Evolutionary conservation across 2,113 vertebrate species (phyloP), one percentile per base, ranked within the genome.

Genomic region (Colaptes auratus): DNA sequence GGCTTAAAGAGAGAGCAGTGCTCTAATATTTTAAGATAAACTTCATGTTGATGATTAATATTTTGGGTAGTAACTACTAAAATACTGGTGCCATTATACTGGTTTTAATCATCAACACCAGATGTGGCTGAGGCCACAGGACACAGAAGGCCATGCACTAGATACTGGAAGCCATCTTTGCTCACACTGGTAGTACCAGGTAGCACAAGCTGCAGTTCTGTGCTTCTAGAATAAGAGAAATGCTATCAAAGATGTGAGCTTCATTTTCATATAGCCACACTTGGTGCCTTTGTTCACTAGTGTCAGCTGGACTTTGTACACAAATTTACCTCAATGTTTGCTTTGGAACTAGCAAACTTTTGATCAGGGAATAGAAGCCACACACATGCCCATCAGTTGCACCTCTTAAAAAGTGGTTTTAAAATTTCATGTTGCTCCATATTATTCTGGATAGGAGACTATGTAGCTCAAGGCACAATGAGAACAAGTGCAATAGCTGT

Each of bases 61-160:
- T 31, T 82, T 84, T 52, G 75, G 10, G 6, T 15, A 65, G 13
- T 56, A 69, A 42, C 28, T 65, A 16, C 69, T 70, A 64, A 58
- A 76, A 70, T 36, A 50, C 3, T 23, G 27, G 4, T 53, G 30
- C 33, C 19, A 7, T 19, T 60, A 5, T 31, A 9, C 12, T 65
- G 36, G 27, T 59, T 56, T 65, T 20, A 82, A 33, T 35, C 48
- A 7, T 35, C 30, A 23, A 73, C 74, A 35, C 5, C n/a, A 77
- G 35, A 6, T 16, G 11, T 33, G 85, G 23, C 21, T 48, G 60
- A 83, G 35, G 52, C 6, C 59, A 56, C 2, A 46, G 53, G 48
- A 12, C 18, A 48, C 33, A 65, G 60, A 92, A 76, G 73, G 25
- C 20, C 63, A 16, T 0, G 0, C 1, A 2, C 16, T 46, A 4